phyloP scores from a whole-genome alignment of 2,888 invertebrate genomes.

The Leucophora obtusa region DNA sequence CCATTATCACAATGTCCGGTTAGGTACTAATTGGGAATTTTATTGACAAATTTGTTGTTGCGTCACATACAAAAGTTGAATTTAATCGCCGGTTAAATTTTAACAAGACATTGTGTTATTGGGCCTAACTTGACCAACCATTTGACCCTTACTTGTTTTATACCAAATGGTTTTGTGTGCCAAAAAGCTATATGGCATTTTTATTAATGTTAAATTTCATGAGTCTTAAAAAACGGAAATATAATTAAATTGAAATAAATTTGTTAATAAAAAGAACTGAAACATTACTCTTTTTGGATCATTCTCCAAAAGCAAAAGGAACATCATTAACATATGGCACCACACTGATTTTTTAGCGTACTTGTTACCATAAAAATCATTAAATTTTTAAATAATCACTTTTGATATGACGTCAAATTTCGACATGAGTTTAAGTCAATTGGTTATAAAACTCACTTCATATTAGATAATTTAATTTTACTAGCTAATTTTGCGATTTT shows the following conservation, averaged over 20 bases:
- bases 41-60: no score
- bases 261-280: neutral
- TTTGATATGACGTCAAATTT: neutral
- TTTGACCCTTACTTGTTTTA: neutral
- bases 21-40: no score
- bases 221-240: neutral
- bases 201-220: neutral
- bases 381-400: neutral
- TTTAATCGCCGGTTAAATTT: no score
- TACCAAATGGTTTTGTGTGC: neutral
- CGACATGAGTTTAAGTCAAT: neutral
- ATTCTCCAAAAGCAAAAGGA: neutral
- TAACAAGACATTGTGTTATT: no score
- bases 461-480: neutral
- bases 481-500: neutral
- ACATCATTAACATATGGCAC: neutral
- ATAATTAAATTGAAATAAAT: constrained; percentile 1
- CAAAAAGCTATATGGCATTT: neutral
- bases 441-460: neutral
- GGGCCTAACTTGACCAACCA: no score
- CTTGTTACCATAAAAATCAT: neutral
- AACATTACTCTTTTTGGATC: neutral
- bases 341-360: neutral
- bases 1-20: no score
- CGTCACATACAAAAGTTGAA: no score